phyloP scores from a whole-genome alignment of 2,797 vertebrate genomes.

The Lacerta agilis region DNA sequence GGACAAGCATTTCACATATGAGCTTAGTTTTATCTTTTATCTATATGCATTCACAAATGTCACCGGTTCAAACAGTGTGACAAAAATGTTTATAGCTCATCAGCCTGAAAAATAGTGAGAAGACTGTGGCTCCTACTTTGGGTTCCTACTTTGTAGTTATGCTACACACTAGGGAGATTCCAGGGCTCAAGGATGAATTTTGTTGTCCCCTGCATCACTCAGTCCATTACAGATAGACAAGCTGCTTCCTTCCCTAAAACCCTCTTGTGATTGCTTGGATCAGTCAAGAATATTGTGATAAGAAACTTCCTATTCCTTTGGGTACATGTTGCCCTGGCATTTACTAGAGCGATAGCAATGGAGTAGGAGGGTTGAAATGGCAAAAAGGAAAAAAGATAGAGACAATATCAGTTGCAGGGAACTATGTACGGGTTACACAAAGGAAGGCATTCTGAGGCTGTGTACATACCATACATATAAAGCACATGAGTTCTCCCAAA shows the following conservation, averaged over 20 bases:
- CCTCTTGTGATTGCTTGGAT: neutral
- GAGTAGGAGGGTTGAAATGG: neutral
- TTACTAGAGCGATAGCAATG: neutral
- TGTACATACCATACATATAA: no score
- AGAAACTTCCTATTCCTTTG: neutral
- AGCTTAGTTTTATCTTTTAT: slow-evolving; percentile 8
- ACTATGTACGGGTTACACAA: neutral
- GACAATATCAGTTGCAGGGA: neutral
- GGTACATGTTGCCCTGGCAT: neutral
- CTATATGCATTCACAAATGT: slow-evolving; percentile 9
- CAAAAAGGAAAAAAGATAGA: neutral
- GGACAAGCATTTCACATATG: neutral
- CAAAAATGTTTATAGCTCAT: slow-evolving; percentile 16
- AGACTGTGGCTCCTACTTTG: neutral
- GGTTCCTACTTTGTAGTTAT: slow-evolving; percentile 21
- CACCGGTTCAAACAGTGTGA: slow-evolving; percentile 15
- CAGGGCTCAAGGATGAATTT: no score
- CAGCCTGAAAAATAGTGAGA: neutral
- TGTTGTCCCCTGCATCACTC: neutral
- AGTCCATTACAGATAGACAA: neutral
- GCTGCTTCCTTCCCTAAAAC: neutral
- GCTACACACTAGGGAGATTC: neutral
- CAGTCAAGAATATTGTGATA: neutral
- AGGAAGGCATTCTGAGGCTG: neutral
- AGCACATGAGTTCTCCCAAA: no score